Conservation (phyloP, 2,113 vertebrate species). For the Tricholaema leucomelas region DNA sequence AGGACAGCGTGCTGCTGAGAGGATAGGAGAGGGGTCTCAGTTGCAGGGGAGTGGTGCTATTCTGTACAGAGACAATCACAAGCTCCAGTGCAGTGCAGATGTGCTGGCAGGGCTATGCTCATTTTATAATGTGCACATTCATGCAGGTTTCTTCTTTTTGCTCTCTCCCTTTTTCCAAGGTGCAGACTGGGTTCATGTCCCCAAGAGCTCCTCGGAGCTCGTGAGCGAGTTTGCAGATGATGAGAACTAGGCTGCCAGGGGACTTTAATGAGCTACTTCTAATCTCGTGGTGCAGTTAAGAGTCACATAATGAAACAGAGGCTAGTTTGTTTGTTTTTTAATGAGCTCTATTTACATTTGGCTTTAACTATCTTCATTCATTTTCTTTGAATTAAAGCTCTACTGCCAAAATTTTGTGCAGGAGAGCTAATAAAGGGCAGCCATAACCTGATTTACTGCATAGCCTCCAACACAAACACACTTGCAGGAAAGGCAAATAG, state of each 20-base stretch:
- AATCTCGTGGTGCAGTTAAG: background rate
- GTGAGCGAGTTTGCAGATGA: background rate
- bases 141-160: background rate
- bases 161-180: background rate
- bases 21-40: rapidly evolving
- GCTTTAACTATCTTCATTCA: constrained; percentile 57
- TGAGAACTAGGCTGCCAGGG: constrained; percentile 2
- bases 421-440: constrained; percentile 34
- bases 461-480: background rate
- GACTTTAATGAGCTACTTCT: constrained; percentile 27
- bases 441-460: constrained; percentile 45
- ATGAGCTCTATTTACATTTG: constrained; percentile 60
- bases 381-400: constrained; percentile 44
- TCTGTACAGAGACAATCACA: background rate
- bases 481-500: background rate
- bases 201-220: background rate
- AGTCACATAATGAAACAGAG: constrained; percentile 48
- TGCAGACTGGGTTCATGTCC: background rate
- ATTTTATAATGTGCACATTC: background rate
- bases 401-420: constrained; percentile 9
- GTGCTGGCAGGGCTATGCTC: background rate
- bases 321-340: constrained; percentile 59
- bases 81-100: background rate
- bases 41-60: background rate
- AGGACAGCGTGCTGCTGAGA: background rate